Evolutionary conservation across 2,797 vertebrate species (phyloP), one percentile per base, ranked within the genome.

Genomic region (Xyrichtys novacula): DNA sequence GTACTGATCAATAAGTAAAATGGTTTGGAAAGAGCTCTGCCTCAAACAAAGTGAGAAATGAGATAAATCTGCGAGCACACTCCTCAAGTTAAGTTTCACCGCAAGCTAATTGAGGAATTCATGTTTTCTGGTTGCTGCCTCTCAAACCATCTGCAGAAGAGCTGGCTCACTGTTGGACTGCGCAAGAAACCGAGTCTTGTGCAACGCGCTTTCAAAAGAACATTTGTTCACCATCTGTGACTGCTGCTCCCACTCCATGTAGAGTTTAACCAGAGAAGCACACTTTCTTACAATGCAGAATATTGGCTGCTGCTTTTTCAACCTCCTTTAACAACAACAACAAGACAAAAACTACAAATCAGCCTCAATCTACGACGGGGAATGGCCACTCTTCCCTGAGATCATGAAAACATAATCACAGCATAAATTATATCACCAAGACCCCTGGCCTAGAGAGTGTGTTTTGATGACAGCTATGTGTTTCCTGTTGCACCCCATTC

Each of bases 161-260:
- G 73, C 61, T 58, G 78, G 67, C 76, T 84, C 74, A 44, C 81
- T 87, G 83, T 86, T 85, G 76, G 83, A 78, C 78, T 46, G 47
- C 57, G 74, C 68, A 72, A 74, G 83, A 88, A n/a, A 84, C 68
- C 76, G 67, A 80, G 76, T 85, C 86, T 88, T 89, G 79, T 83
- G 87, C 82, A 92, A 89, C 66, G 50, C 81, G 80, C 69, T 69
- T 73, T 90, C 78, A 85, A 81, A 88, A 84, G 78, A 90, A 88
- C 86, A 89, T 92, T 92, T 89, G 89, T 91, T 89, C 88, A 80
- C 83, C 88, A 87, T 92, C 88, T 91, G 90, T 89, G 87, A 78
- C 83, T 88, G 83, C 74, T 80, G 81, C 84, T 91, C 83, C 83
- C 81, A 83, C 83, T 84, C 78, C 70, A 72, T 85, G 85, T 61